Percentiles rank a stretch among this genome's conserved stretches.
phyloP scores from a whole-genome alignment of 2,888 invertebrate genomes.

The Athalia circularis region DNA sequence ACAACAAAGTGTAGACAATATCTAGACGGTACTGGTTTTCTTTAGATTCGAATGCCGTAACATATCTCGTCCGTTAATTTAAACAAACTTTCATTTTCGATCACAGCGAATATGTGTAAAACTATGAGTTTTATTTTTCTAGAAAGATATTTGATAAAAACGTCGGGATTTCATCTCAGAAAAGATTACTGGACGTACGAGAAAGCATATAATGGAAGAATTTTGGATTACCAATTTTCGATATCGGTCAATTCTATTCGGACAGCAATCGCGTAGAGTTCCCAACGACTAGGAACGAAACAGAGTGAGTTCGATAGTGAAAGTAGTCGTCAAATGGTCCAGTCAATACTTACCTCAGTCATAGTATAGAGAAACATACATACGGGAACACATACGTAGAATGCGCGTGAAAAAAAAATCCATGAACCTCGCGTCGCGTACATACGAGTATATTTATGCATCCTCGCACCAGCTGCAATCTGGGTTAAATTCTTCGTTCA shows the following conservation, averaged over 20 bases:
- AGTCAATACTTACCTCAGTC: background rate
- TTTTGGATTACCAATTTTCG: background rate
- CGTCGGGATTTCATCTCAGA: background rate
- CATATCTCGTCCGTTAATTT: too few species aligned
- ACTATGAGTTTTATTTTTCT: background rate
- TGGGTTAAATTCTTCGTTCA: conserved; percentile 26
- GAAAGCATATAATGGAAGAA: too few species aligned
- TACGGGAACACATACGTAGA: background rate
- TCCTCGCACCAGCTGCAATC: conserved; percentile 6
- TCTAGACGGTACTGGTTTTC: background rate
- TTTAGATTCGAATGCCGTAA: too few species aligned
- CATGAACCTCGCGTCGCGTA: background rate
- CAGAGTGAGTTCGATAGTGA: conserved; percentile 36
- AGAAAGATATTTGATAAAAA: background rate
- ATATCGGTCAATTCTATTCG: background rate
- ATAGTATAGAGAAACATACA: conserved; percentile 2
- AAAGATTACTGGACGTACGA: too few species aligned
- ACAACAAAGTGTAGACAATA: background rate
- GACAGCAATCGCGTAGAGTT: background rate
- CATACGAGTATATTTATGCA: conserved; percentile 3
- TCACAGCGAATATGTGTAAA: background rate
- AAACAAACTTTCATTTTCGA: background rate
- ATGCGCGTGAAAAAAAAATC: conserved; percentile 28
- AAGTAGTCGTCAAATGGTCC: conserved; percentile 37
- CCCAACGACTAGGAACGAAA: background rate